These are phyloP conservation scores for Marmota monax DNA, from an alignment of 2,113 vertebrate genomes.

Conservation along the genomic window DNA sequence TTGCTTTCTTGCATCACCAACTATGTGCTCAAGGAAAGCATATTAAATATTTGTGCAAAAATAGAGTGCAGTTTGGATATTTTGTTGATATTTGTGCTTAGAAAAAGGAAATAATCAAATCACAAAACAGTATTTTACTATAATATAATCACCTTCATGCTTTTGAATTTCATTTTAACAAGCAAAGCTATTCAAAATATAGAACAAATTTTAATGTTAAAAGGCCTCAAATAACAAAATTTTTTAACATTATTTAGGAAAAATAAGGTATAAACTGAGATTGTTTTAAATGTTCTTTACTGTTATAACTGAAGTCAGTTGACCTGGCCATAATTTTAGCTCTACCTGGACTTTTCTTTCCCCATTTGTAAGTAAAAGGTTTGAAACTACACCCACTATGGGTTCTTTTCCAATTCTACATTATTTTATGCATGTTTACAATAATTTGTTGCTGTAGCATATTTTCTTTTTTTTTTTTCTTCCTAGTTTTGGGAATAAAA, in stretches of 20 bases:
- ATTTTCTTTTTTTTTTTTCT: background rate
- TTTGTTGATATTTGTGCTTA: slow-evolving; percentile 25
- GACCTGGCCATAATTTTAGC: background rate
- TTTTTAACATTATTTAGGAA: background rate
- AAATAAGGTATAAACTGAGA: background rate
- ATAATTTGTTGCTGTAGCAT: background rate
- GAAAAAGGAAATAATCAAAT: background rate
- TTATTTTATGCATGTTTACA: slow-evolving; percentile 17
- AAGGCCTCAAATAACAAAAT: slow-evolving; percentile 2
- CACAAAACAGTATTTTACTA: background rate
- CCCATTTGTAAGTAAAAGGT: background rate
- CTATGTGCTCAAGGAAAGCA: background rate
- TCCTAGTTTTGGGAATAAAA: background rate
- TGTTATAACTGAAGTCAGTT: background rate
- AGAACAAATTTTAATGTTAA: background rate
- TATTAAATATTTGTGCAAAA: background rate
- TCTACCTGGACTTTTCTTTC: background rate
- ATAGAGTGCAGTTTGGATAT: background rate
- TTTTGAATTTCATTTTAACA: background rate
- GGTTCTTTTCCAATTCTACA: background rate
- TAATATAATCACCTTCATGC: background rate
- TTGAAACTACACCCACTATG: background rate
- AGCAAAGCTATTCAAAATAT: background rate
- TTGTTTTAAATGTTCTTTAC: slow-evolving; percentile 6
- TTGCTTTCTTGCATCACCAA: background rate